A percentile compares a stretch with the other conserved stretches of the same genome.
Conservation (phyloP, 1,140 invertebrate species). For the Drosophila sp. region DNA sequence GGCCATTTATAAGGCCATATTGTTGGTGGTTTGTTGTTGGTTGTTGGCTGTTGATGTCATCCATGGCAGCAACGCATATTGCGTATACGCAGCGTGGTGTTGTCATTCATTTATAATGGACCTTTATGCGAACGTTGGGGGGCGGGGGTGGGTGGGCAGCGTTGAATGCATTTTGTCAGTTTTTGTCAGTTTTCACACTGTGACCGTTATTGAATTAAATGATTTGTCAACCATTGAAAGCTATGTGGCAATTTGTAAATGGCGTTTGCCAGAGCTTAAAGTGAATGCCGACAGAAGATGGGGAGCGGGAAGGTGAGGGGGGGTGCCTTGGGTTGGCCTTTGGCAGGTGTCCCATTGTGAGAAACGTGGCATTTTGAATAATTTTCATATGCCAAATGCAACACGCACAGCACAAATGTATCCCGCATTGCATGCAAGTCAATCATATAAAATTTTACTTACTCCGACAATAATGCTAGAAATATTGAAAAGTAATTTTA, state of each 20-base stretch:
- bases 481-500: slow-evolving; percentile 42
- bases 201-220: slow-evolving; percentile 69
- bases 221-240: slow-evolving; percentile 59
- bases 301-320: not conserved
- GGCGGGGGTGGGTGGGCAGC: too few relatives aligned
- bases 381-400: slow-evolving; percentile 47
- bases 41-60: slow-evolving; percentile 46
- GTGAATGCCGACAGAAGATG: slow-evolving; percentile 20
- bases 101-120: slow-evolving; percentile 7
- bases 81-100: slow-evolving; percentile 51
- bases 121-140: not conserved
- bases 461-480: slow-evolving; percentile 14
- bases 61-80: slow-evolving; percentile 20
- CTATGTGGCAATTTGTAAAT: slow-evolving; percentile 66
- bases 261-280: slow-evolving; percentile 35
- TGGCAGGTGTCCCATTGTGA: slow-evolving; percentile 45
- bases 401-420: slow-evolving; percentile 51
- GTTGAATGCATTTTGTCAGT: slow-evolving; percentile 23
- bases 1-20: not conserved
- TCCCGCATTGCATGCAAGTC: slow-evolving; percentile 61
- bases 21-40: not conserved
- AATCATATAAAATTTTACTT: slow-evolving; percentile 42
- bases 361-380: slow-evolving; percentile 50
- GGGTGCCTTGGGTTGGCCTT: slow-evolving; percentile 1
- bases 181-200: slow-evolving; percentile 33